Percentiles rank a stretch among this genome's conserved stretches.
Evolutionary conservation across 2,113 vertebrate genomes (phyloP).

Genomic region (Rhinolophus ferrumequinum): DNA sequence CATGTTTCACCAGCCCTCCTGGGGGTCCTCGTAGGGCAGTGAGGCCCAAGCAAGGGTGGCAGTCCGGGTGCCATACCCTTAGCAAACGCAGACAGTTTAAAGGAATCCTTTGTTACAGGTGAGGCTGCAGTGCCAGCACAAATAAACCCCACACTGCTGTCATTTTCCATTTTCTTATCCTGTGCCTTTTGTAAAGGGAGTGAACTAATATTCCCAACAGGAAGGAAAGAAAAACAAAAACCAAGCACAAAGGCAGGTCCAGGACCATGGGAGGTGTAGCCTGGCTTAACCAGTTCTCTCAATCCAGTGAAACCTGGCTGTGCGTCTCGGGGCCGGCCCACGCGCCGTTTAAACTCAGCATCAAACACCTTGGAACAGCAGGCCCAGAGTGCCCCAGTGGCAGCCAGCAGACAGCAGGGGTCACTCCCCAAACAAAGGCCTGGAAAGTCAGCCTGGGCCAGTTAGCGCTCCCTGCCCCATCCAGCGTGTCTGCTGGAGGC

Average conservation of each 20-base stretch:
- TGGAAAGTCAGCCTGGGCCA: neutral
- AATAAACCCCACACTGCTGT: neutral
- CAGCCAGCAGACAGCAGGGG: neutral
- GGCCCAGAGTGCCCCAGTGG: neutral
- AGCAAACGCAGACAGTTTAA: neutral
- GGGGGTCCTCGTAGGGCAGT: no score
- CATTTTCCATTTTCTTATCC: neutral
- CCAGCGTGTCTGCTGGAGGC: neutral
- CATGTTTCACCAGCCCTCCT: no score
- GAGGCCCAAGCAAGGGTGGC: no score
- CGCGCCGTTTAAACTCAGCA: neutral
- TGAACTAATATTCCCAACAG: neutral
- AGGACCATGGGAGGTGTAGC: neutral
- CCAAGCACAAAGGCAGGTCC: neutral
- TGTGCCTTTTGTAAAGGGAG: neutral
- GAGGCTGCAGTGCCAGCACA: neutral
- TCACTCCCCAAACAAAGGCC: constrained; percentile 6
- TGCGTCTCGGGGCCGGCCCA: constrained; percentile 44
- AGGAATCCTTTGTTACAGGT: neutral
- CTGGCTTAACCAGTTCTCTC: constrained; percentile 60
- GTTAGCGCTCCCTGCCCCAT: neutral
- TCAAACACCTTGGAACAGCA: neutral
- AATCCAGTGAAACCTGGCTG: constrained; percentile 65
- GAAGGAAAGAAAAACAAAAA: neutral
- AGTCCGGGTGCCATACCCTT: neutral